These are phyloP conservation scores for Metellina segmentata DNA, from an alignment of 2,888 invertebrate species.

Conservation along the genomic window DNA sequence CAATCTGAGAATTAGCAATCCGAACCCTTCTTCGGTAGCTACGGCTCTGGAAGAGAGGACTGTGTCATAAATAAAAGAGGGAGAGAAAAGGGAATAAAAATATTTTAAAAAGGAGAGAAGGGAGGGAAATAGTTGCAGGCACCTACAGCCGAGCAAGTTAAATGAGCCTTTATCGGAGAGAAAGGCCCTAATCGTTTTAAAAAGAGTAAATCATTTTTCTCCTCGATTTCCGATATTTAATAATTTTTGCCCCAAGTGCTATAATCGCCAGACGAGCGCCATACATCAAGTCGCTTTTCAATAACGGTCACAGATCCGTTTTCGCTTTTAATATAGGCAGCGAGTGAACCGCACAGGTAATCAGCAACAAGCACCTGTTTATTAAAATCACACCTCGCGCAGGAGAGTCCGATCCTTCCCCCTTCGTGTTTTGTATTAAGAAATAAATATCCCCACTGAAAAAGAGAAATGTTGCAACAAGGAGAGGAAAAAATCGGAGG, in stretches of 20 bases:
- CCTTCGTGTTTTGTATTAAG: slow-evolving; percentile 52
- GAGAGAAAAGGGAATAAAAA: slow-evolving; percentile 9
- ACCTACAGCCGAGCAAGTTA: slow-evolving; percentile 54
- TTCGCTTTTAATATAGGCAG: slow-evolving; percentile 65
- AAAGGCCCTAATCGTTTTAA: slow-evolving; percentile 74
- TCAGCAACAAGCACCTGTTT: slow-evolving; percentile 69
- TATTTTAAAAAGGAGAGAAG: slow-evolving; percentile 6
- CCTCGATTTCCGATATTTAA: slow-evolving; percentile 76
- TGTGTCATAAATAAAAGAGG: slow-evolving; percentile 33
- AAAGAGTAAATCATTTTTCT: slow-evolving; percentile 76
- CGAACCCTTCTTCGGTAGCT: slow-evolving; percentile 6
- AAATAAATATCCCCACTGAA: slow-evolving; percentile 60
- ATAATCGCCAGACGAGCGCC: slow-evolving; percentile 56
- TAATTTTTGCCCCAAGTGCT: slow-evolving; percentile 73
- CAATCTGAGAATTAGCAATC: slow-evolving; percentile 57
- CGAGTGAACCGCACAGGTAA: slow-evolving; percentile 70
- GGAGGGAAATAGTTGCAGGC: slow-evolving; percentile 4
- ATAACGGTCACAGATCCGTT: slow-evolving; percentile 50
- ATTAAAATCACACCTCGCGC: slow-evolving; percentile 71
- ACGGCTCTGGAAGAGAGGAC: background rate
- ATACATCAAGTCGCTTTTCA: slow-evolving; percentile 71
- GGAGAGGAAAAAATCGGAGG: slow-evolving; percentile 6
- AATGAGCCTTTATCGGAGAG: slow-evolving; percentile 73
- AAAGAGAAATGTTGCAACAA: slow-evolving; percentile 29
- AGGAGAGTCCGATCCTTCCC: background rate